Evolutionary conservation across 2,888 invertebrate species (phyloP), one percentile per base, ranked within the genome.

Genomic region (Emmelina monodactyla): DNA sequence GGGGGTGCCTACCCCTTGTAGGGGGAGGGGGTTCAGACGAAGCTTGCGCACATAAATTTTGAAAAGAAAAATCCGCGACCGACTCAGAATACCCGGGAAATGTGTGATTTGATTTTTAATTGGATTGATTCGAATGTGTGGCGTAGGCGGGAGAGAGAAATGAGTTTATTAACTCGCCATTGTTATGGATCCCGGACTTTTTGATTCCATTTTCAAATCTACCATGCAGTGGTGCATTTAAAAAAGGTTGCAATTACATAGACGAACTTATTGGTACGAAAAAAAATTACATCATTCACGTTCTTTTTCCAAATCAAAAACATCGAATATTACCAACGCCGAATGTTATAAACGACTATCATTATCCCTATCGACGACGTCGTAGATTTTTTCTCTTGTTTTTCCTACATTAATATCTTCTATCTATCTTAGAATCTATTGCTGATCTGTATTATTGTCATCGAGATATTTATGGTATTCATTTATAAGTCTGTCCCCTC

Each of bases 371-470:
- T n/a, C n/a, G n/a, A n/a, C n/a, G n/a, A n/a, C n/a, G n/a, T n/a
- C n/a, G n/a, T n/a, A n/a, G n/a, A 12, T 67, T 70, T 70, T 75
- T 73, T 68, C 66, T 68, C 57, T 63, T 75, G 73, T 75, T 76
- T 72, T 78, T 71, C 62, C 56, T 58, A 64, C 76, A 78, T 76
- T 72, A 72, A 75, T 78, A 78, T 79, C 78, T 71, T 45, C 49
- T 25, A 25, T 25, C 25, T 29, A 12, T 3, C 52, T 55, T 58
- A 62, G 65, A 68, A 79, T 79, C 79, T 79, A 76, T 71, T 71
- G 79, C 79, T 79, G 79, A 79, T 76, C 79, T 78, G 79, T 78
- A 76, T 78, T 79, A 78, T 79, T 78, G 76, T 78, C 78, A 76
- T 75, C 71, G 68, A 62, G 76, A 73, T 75, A 79, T 79, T 79